Percentiles rank a stretch among this genome's conserved stretches.
phyloP scores from a whole-genome alignment of 2,888 invertebrate genomes.

The Erebia palarica region DNA sequence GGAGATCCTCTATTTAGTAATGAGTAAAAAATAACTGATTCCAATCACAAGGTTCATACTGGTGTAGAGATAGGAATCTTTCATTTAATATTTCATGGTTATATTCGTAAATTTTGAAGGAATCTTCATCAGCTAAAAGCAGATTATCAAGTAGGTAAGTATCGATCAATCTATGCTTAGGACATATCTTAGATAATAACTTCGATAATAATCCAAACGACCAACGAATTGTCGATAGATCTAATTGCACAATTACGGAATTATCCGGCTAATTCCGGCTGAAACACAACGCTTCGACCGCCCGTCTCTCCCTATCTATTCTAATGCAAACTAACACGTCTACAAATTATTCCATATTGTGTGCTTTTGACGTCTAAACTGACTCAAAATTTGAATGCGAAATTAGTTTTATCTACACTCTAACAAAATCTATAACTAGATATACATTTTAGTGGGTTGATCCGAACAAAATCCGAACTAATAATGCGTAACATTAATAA shows the following conservation, averaged over 20 bases:
- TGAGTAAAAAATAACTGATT: no score
- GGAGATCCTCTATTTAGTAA: no score
- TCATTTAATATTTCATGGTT: no score
- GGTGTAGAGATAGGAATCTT: no score
- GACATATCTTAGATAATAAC: no score
- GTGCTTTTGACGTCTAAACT: slow-evolving; percentile 50
- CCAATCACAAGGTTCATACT: no score
- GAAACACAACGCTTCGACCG: slow-evolving; percentile 55
- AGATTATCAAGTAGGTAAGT: no score
- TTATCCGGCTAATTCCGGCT: slow-evolving; percentile 78
- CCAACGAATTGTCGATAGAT: slow-evolving; percentile 69
- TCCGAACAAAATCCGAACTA: neutral
- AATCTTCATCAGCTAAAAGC: no score
- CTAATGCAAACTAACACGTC: slow-evolving; percentile 71
- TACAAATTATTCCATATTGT: slow-evolving; percentile 68
- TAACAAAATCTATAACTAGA: neutral
- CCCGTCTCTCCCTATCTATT: slow-evolving; percentile 51
- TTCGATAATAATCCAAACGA: slow-evolving; percentile 26
- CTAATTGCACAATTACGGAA: slow-evolving; percentile 76
- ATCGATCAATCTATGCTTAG: no score
- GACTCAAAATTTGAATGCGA: slow-evolving; percentile 12
- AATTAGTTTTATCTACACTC: neutral
- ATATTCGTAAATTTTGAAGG: no score
- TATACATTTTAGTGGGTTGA: neutral
- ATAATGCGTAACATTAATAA: no score